Conservation (phyloP, 2,797 vertebrate genomes). For the Microctenopoma lineatum region DNA sequence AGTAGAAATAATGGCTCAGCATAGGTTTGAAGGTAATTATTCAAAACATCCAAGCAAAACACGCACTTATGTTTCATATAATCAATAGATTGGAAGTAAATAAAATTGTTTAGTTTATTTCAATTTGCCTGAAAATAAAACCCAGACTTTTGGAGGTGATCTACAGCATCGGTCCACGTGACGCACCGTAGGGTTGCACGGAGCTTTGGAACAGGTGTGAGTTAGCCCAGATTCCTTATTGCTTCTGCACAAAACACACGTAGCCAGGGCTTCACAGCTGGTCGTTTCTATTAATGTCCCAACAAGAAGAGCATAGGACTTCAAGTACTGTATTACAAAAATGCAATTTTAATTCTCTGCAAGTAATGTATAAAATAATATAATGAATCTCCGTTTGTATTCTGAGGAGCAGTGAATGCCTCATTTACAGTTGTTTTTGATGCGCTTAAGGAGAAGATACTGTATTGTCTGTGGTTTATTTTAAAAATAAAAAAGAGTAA, state of each 20-base stretch:
- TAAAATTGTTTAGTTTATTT: neutral
- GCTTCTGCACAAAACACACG: slow-evolving; percentile 21
- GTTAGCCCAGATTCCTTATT: slow-evolving; percentile 44
- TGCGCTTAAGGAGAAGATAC: neutral
- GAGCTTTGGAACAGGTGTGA: slow-evolving; percentile 49
- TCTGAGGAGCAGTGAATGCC: slow-evolving; percentile 7
- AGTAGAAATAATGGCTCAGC: neutral
- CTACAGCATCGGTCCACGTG: neutral
- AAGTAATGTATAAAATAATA: neutral
- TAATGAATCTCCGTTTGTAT: slow-evolving; percentile 6
- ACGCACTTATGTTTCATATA: neutral
- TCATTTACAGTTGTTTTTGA: neutral
- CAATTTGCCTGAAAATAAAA: neutral
- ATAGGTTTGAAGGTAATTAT: neutral
- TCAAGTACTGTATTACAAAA: slow-evolving; percentile 19
- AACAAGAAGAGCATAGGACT: slow-evolving; percentile 21
- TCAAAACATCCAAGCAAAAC: neutral
- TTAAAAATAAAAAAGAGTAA: no score
- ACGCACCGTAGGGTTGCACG: neutral
- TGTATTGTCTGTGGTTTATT: no score
- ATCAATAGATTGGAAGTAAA: no score
- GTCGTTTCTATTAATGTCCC: slow-evolving; percentile 48
- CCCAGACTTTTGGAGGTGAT: neutral
- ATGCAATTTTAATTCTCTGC: slow-evolving; percentile 9
- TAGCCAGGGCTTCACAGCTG: slow-evolving; percentile 34